A percentile compares a stretch with the other conserved stretches of the same genome.
phyloP scores from a whole-genome alignment of 2,113 vertebrate species.

The Festucalex cinctus region DNA sequence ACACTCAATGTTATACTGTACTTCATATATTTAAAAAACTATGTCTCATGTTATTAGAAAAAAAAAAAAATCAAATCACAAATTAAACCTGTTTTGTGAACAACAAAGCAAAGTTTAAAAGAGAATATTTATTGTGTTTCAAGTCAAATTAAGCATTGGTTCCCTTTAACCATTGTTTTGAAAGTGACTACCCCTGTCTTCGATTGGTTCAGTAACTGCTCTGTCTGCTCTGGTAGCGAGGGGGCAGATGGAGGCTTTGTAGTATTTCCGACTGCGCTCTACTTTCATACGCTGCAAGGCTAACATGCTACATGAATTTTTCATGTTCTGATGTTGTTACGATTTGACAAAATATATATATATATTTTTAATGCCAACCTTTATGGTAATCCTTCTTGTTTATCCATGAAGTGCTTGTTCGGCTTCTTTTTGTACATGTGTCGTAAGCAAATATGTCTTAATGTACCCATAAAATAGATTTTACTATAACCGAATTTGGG shows the following conservation, averaged over 20 bases:
- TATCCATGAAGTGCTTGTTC: constrained; percentile 4
- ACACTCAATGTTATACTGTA: not conserved
- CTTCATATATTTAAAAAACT: not conserved
- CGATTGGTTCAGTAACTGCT: constrained; percentile 60
- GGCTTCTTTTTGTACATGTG: not conserved
- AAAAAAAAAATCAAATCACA: not conserved
- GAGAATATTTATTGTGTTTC: not conserved
- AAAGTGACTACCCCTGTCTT: constrained; percentile 21
- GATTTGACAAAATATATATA: not conserved
- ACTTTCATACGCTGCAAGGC: constrained; percentile 42
- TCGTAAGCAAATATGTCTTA: not conserved
- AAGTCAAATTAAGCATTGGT: not conserved
- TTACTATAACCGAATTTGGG: not conserved
- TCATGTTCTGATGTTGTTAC: not conserved
- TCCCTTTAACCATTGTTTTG: constrained; percentile 20
- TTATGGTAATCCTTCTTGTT: not conserved
- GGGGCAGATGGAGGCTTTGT: not conserved
- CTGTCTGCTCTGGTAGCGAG: constrained; percentile 5
- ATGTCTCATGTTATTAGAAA: not conserved
- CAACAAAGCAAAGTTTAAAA: not conserved
- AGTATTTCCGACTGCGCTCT: constrained; percentile 22
- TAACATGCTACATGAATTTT: constrained; percentile 3
- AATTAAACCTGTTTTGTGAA: not conserved
- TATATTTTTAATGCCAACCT: not conserved
- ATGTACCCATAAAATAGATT: not conserved